Conservation (phyloP, 2,797 vertebrate genomes). For the Falco berigora region DNA sequence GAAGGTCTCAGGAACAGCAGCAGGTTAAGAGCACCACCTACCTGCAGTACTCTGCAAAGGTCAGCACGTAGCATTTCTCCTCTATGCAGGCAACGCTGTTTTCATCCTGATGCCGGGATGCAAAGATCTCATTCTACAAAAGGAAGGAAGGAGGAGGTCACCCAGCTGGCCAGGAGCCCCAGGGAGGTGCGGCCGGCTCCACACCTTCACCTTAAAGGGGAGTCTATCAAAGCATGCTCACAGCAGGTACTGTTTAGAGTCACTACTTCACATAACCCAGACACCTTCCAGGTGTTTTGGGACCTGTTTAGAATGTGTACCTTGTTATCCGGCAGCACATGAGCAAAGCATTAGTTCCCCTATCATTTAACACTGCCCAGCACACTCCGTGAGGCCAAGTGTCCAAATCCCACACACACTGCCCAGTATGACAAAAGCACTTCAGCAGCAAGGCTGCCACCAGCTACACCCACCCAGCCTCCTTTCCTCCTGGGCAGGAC, state of each 20-base stretch:
- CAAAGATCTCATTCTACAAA: slow-evolving; percentile 95
- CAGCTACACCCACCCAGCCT: background rate
- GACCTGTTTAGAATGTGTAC: background rate
- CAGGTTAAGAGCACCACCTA: slow-evolving; percentile 69
- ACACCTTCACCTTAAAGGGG: background rate
- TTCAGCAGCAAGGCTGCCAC: background rate
- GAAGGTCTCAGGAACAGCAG: background rate
- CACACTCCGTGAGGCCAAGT: background rate
- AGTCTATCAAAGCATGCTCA: background rate
- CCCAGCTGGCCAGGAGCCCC: background rate
- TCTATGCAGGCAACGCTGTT: slow-evolving; percentile 99
- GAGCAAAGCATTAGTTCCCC: background rate
- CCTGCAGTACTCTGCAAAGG: slow-evolving; percentile 99
- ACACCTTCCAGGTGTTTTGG: background rate
- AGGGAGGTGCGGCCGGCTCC: background rate
- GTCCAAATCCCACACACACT: background rate
- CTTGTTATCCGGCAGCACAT: background rate
- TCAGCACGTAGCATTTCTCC: slow-evolving; percentile 98
- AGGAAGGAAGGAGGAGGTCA: background rate
- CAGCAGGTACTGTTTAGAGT: background rate
- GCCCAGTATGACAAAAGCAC: background rate
- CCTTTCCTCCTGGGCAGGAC: background rate
- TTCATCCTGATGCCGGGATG: slow-evolving; percentile 97
- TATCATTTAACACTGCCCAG: background rate
- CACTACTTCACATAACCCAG: rapidly evolving